Base-by-base conservation (phyloP, 2,888 invertebrate genomes). In the Agriopis leucophaearia region DNA sequence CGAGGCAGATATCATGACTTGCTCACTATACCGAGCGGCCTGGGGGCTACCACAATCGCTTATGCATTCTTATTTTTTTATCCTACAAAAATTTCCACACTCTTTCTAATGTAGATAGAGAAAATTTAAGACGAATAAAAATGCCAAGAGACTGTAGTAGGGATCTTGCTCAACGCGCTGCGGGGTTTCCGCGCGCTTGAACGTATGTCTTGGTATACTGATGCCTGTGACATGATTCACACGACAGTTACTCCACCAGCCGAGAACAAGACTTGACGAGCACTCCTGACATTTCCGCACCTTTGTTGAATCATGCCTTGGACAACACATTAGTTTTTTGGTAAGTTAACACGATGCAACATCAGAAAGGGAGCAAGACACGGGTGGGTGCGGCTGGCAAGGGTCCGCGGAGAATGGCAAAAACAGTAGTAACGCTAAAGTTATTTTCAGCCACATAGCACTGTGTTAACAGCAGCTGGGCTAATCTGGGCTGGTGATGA, bases 181-280 rank as follows among this genome's bases (percentile, higher is more conserved):
- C 57, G 57, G 57, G 64, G 36, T 18, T 45, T 58, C 64, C 38
- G 12, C 35, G 36, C 55, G 55, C 18, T 55, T 38, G 16, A 47
- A 55, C 18, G 15, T 47, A 58, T 52, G 58, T 58, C 36, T 44
- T 63, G 38, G 13, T 13, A 40, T 51, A 40, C 40, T 45, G 15
- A 47, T 10, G 27, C 10, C 13, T 64, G 16, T 59, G 64, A 54
- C 58, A 58, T 54, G 40, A 40, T 64, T 64, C 64, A 47, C 64
- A 65, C 59, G 58, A 55, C 63, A 56, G 64, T 50, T 64, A 16
- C 38, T 51, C 15, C 12, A 35, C 44, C 18, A 42, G 12, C 12
- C 8, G 52, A 3, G 40, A 54, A 52, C 42, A 36, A 36, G n/a
- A 42, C 47, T 10, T 18, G 56, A 50, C 9, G 18, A 48, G 10